Conservation (phyloP, 2,888 invertebrate genomes). For the Phortica magna region DNA sequence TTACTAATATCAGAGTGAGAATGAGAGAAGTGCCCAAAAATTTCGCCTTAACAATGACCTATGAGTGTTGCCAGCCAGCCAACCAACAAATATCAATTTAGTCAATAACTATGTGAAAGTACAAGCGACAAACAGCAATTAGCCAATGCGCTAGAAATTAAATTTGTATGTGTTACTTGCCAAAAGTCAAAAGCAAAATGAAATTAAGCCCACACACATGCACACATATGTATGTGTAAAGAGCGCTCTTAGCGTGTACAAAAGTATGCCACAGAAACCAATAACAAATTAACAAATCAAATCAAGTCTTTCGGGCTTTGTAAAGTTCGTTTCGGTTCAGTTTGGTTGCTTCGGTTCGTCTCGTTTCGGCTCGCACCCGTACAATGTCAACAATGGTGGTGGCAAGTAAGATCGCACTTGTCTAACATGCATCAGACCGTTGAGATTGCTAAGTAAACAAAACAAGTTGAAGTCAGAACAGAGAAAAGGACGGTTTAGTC, state of each 20-base stretch:
- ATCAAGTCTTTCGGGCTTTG: conserved; percentile 59
- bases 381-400: conserved; percentile 59
- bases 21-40: background rate
- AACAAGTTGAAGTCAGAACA: background rate
- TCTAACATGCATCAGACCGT: no score
- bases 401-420: background rate
- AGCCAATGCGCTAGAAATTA: conserved; percentile 12
- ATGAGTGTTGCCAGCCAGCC: background rate
- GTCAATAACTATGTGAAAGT: background rate
- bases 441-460: conserved; percentile 25
- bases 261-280: conserved; percentile 34
- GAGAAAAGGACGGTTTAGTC: no score
- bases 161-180: conserved; percentile 1
- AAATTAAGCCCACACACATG: conserved; percentile 2
- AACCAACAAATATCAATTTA: background rate
- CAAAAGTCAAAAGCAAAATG: conserved; percentile 17
- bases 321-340: conserved; percentile 45
- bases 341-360: no score
- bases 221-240: background rate
- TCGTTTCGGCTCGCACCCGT: conserved; percentile 50
- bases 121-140: conserved; percentile 11
- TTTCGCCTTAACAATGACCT: background rate
- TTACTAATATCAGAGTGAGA: conserved; percentile 45
- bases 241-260: background rate
- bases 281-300: conserved; percentile 67